These are phyloP conservation scores for Nymphalis c-album DNA, from an alignment of 2,888 invertebrate genomes.

Conservation along the genomic window DNA sequence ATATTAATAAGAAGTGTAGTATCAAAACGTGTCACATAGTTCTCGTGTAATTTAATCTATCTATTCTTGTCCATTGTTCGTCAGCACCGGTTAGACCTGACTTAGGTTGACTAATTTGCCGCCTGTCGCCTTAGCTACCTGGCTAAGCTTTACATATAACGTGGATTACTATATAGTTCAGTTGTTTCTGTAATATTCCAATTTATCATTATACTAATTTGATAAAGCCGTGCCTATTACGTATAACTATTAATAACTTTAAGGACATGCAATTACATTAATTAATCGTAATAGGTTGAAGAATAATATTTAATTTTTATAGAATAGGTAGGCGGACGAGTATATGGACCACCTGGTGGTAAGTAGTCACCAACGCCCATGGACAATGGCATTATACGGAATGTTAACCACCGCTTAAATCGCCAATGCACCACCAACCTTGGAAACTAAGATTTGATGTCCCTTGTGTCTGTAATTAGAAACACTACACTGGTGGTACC, in stretches of 20 bases:
- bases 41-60: conserved; percentile 9
- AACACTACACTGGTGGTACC: no score
- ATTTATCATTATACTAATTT: conserved; percentile 23
- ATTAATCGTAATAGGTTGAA: no score
- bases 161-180: conserved; percentile 28
- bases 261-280: not conserved
- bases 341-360: no score
- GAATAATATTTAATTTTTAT: no score
- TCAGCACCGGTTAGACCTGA: conserved; percentile 22
- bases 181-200: conserved; percentile 8
- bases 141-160: conserved; percentile 29
- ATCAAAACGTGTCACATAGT: not conserved
- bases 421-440: no score
- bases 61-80: conserved; percentile 25
- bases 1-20: not conserved
- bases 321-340: no score
- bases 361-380: no score
- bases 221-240: not conserved
- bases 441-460: no score
- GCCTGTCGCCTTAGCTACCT: conserved; percentile 21
- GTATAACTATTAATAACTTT: not conserved
- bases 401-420: no score
- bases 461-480: no score
- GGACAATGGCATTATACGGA: no score
- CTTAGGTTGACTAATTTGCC: conserved; percentile 28